Evolutionary conservation across 2,888 invertebrate species (phyloP).

Genomic region (Unio delphinus): DNA sequence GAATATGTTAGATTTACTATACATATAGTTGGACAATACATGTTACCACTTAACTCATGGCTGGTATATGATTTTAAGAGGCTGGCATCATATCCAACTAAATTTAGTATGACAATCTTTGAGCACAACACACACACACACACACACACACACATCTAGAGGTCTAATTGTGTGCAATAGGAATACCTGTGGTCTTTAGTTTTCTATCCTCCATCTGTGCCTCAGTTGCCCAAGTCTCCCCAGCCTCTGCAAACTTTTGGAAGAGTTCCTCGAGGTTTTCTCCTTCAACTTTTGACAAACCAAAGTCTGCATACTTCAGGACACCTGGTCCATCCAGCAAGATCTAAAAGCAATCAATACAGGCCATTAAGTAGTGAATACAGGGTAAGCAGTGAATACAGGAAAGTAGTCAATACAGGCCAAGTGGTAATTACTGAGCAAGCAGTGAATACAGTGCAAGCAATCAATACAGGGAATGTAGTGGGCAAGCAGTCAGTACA

Average conservation of each 20-base stretch:
- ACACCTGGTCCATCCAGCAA: conserved; percentile 69
- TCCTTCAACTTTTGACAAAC: conserved; percentile 68
- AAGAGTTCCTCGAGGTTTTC: conserved; percentile 70
- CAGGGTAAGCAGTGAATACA: conserved; percentile 12
- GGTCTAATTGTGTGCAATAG: no score
- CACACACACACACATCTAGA: no score
- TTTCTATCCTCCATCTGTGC: conserved; percentile 48
- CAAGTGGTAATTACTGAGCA: neutral
- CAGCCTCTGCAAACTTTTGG: conserved; percentile 66
- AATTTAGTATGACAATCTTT: no score
- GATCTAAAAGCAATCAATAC: conserved; percentile 54
- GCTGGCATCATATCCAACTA: no score
- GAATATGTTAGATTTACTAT: no score
- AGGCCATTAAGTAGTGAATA: conserved; percentile 8
- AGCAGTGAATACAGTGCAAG: conserved; percentile 13
- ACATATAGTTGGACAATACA: no score
- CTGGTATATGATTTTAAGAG: no score
- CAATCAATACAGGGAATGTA: conserved; percentile 15
- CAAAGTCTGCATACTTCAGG: conserved; percentile 70
- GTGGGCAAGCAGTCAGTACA: conserved; percentile 13
- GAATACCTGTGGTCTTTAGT: conserved; percentile 49
- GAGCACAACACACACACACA: no score
- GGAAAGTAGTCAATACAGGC: neutral
- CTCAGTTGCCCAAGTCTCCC: conserved; percentile 56
- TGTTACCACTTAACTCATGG: no score